Base-by-base conservation (phyloP, 2,797 vertebrate species). In the Eospalax fontanierii region DNA sequence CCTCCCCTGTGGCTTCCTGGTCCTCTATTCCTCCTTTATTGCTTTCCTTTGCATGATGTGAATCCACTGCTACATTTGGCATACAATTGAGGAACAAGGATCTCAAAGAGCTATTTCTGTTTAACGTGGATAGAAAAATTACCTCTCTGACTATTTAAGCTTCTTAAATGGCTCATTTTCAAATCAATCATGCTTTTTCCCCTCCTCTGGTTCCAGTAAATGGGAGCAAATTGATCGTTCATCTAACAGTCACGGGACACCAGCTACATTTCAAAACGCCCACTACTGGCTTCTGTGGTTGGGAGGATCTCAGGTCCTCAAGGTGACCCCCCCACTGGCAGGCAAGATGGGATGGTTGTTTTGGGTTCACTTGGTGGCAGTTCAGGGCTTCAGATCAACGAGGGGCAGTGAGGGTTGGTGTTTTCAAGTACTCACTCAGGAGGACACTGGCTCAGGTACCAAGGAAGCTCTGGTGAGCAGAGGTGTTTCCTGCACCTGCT, bases 131-230 rank as follows among this genome's bases (percentile, higher is more conserved):
- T 0, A 78, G 59, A 46, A 94, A 92, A 94, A 86, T 57, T 33
- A 46, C 50, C 87, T 92, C 50, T 46, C 74, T 74, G 66, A 82
- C 75, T 38, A 87, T 57, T 95, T 91, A 71, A 74, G 38, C 81
- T 94, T 65, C 89, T 94, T 83, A 68, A 95, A 74, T 54, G 19
- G 57, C 59, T 93, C 57, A 11, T 71, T 71, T 94, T 91, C 91
- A 81, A 82, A 89, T 79, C 50, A 63, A 57, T 68, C 71, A 35
- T 70, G 43, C 38, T 30, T 74, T 82, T 63, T 40, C 59, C 61
- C 71, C 43, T 63, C 16, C 78, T 80, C 84, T 54, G 28, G 76
- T 85, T 74, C 84, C 87, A 70, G 61, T 46, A 80, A 95, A 71
- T 19, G 33, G 24, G 6, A 93, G 26, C 59, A 89, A 68, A 78